Evolutionary conservation across 2,113 vertebrate genomes (phyloP).

Genomic region (Pygoscelis antarcticus): DNA sequence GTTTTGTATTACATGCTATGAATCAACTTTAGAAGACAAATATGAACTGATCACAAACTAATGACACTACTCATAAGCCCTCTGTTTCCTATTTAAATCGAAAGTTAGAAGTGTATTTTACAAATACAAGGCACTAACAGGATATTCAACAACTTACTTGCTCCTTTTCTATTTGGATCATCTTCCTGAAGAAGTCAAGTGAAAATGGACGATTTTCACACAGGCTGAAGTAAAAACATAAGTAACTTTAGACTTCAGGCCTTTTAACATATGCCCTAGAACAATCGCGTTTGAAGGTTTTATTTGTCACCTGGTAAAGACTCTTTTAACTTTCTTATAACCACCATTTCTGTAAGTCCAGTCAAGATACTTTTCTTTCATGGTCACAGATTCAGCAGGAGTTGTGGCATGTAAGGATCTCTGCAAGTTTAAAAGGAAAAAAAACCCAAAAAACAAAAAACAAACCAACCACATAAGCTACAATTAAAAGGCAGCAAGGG

Average conservation of each 20-base stretch:
- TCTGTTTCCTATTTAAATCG: not conserved
- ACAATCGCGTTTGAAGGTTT: not conserved
- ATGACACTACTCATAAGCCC: not conserved
- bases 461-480: not conserved
- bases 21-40: slow-evolving; percentile 22
- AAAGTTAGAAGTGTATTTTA: not conserved
- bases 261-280: not conserved
- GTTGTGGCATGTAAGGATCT: slow-evolving; percentile 78
- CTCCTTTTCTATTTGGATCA: slow-evolving; percentile 93
- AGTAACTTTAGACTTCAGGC: not conserved
- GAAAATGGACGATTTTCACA: slow-evolving; percentile 88
- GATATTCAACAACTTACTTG: slow-evolving; percentile 80
- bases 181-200: slow-evolving; percentile 87
- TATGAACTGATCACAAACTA: not conserved
- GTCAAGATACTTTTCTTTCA: slow-evolving; percentile 90
- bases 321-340: slow-evolving; percentile 86
- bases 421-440: slow-evolving; percentile 65
- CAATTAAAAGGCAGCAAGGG: not conserved
- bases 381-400: slow-evolving; percentile 75
- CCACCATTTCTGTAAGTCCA: slow-evolving; percentile 87
- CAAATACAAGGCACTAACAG: not conserved
- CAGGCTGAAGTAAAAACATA: slow-evolving; percentile 75
- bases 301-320: slow-evolving; percentile 85
- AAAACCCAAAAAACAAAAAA: not conserved
- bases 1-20: not conserved